Evolutionary conservation across 2,113 vertebrate genomes (phyloP), one percentile per base, ranked within the genome.

Genomic region (Osmerus mordax): DNA sequence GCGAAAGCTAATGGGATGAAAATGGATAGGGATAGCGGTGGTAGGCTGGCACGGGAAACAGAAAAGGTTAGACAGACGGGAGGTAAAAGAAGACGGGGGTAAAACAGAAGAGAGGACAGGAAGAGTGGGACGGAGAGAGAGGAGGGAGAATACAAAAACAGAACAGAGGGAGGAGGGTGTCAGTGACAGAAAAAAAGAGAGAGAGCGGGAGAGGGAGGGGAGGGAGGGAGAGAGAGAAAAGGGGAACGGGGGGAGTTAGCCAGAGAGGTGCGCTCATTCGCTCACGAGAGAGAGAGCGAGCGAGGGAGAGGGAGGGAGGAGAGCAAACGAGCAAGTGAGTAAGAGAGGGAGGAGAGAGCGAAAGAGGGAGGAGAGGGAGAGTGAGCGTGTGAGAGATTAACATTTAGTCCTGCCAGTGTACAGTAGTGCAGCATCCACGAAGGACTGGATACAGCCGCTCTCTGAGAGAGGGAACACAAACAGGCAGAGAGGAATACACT

Each of bases 331-430:
- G 70, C 7, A 53, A 63, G 84, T 69, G 83, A 79, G 83, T 73
- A 69, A 53, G 76, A 73, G 72, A 72, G 76, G 54, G 71, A 66
- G 47, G 59, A 14, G 51, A 75, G 75, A 79, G 83, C 74, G 70
- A 53, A 74, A 73, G 72, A 72, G 76, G 54, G 71, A 66, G 47
- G 59, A 65, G 74, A 18, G 73, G 63, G 73, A 69, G 78, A 16
- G 78, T 25, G 77, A 18, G 77, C 71, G 76, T 69, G 79, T 13
- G 83, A 85, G 84, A 86, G 78, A 87, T 85, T 89, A 84, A 85
- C 79, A 86, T 89, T 87, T 82, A 82, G 88, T 89, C 81, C 85
- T 89, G 89, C 75, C 87, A 83, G 83, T 84, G 81, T 85, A 71
- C 85, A 84, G 87, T 81, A 85, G 82, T 86, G 73, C 67, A 70